Evolutionary conservation across 2,888 invertebrate genomes (phyloP), one percentile per base, ranked within the genome.

Genomic region (Mythimna impura): DNA sequence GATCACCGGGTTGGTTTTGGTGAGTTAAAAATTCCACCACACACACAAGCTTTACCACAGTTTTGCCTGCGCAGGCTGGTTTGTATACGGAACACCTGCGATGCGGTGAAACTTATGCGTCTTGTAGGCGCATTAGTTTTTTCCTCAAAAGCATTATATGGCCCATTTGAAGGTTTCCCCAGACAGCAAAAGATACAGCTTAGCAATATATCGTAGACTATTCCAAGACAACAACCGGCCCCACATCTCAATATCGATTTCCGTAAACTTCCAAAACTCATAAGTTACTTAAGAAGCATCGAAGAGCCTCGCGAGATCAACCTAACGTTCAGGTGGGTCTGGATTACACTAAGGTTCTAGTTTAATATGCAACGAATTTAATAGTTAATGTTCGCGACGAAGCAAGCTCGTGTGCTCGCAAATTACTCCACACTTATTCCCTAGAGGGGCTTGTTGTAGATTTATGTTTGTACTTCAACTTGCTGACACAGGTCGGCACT

Each of bases 361-460:
- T 95, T 94, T 95, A 95, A 95, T 95, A 96, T 96, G 95, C 95
- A 96, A 95, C 95, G 96, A 96, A 94, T 95, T 96, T 95, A 96
- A 96, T 95, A 96, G 94, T 95, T 96, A 95, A 96, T 95, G 95
- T 92, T 90, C 90, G 92, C 94, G 94, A 93, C 91, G 90, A 90
- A 90, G 92, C 88, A 88, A 90, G 88, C 92, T 91, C 92, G 90
- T 93, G 91, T 93, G 93, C 89, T 93, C 91, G 91, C 94, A 95
- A 94, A 96, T 95, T 95, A 95, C 95, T 94, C 92, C 90, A 92
- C 94, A 94, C 94, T 94, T 93, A 92, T 93, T 93, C 95, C 93
- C 94, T 66, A 73, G 92, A 89, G 94, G 87, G 89, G 76, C 86
- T 89, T 91, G 89, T 90, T 81, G 89, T 88, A 90, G 92, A 94